These are phyloP conservation scores for Periparus ater DNA, from an alignment of 2,797 vertebrate genomes.

Conservation along the genomic window DNA sequence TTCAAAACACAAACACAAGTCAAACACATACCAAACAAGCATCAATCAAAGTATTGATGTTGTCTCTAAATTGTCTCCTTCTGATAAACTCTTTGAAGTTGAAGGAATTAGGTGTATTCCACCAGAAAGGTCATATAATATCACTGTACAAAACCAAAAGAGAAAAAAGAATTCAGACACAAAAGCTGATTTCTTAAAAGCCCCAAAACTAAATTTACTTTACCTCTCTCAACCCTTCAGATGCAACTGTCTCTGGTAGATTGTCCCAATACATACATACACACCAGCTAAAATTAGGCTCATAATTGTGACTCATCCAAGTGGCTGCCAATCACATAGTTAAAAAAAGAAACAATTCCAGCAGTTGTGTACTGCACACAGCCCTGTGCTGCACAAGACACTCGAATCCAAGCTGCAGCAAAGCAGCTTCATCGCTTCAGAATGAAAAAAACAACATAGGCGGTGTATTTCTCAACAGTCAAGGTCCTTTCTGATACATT, in stretches of 20 bases:
- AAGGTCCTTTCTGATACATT: neutral
- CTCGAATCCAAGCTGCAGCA: neutral
- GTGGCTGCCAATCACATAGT: conserved; percentile 52
- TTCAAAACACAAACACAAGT: conserved; percentile 17
- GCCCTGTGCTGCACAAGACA: neutral
- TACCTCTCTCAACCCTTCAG: neutral
- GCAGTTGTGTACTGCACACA: conserved; percentile 23
- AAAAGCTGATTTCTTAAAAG: neutral
- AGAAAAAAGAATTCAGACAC: neutral
- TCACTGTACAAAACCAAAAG: neutral
- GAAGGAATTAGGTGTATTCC: neutral
- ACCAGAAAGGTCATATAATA: neutral
- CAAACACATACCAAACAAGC: neutral
- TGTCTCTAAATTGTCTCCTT: neutral
- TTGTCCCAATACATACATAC: conserved; percentile 13
- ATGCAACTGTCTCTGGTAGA: neutral
- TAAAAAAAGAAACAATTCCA: conserved; percentile 68
- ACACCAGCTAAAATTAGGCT: conserved; percentile 59
- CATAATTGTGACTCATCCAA: conserved; percentile 56
- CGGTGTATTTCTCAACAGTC: neutral
- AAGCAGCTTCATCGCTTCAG: neutral
- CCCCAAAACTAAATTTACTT: neutral
- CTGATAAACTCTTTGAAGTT: neutral
- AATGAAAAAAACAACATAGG: neutral
- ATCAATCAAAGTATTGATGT: conserved; percentile 26